Evolutionary conservation across 2,113 vertebrate species (phyloP).

Genomic region (Hippocampus guttulatus): DNA sequence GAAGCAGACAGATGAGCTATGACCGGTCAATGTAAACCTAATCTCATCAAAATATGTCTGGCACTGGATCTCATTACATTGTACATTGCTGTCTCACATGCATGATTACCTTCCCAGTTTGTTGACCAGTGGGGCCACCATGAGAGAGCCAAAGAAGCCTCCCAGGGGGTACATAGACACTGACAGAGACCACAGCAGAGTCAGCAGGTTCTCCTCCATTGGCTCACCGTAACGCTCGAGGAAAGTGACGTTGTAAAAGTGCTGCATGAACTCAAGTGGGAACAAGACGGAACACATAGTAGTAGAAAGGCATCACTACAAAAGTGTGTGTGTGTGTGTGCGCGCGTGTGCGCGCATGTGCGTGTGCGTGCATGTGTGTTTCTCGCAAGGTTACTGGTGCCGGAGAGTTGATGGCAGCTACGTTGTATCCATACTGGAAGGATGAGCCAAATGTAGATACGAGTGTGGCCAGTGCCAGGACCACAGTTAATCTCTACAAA

Average conservation of each 20-base stretch:
- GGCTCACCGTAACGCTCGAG: slow-evolving; percentile 29
- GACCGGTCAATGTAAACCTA: too few species aligned
- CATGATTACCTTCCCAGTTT: slow-evolving; percentile 78
- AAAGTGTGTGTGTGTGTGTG: neutral
- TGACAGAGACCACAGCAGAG: slow-evolving; percentile 84
- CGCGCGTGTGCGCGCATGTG: neutral
- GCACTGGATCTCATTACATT: neutral
- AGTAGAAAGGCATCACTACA: rapidly evolving
- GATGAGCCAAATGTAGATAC: slow-evolving; percentile 88
- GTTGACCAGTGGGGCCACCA: slow-evolving; percentile 86
- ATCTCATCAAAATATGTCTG: too few species aligned
- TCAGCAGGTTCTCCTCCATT: slow-evolving; percentile 58
- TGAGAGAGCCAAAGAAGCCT: slow-evolving; percentile 84
- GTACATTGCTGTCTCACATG: neutral
- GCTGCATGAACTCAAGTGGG: slow-evolving; percentile 77
- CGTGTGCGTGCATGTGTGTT: neutral
- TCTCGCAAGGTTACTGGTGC: slow-evolving; percentile 63
- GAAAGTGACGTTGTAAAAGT: slow-evolving; percentile 82
- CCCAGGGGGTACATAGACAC: slow-evolving; percentile 93
- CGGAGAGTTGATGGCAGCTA: slow-evolving; percentile 87
- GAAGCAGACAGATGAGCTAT: too few species aligned
- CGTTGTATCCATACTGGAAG: slow-evolving; percentile 96
- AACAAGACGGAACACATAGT: slow-evolving; percentile 2
- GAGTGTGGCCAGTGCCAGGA: slow-evolving; percentile 73
- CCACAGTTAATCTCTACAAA: slow-evolving; percentile 74